Evolutionary conservation across 2,888 invertebrate species (phyloP).

Genomic region (Galerucella nymphaeae): DNA sequence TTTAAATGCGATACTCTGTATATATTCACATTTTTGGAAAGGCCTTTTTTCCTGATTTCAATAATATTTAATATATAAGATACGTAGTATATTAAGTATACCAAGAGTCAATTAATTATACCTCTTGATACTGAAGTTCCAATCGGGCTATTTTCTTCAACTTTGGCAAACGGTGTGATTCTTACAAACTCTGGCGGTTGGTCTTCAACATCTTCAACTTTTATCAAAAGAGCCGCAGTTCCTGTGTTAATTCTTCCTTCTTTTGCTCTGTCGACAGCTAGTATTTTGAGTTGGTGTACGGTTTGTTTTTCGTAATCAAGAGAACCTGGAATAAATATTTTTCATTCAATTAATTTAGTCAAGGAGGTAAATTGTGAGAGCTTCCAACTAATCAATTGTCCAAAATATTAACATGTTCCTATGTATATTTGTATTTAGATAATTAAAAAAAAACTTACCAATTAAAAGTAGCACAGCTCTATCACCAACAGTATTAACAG

Average conservation of each 20-base stretch:
- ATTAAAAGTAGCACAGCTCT: conserved; percentile 84
- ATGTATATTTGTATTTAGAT: no score
- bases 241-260: conserved; percentile 87
- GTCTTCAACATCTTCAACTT: conserved; percentile 90
- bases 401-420: no score
- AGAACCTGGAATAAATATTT: conserved; percentile 48
- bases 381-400: no score
- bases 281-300: conserved; percentile 83
- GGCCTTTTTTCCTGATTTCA: no score
- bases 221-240: conserved; percentile 87
- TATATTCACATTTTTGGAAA: no score
- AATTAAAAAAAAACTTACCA: conserved; percentile 68
- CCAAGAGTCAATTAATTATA: no score
- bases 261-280: conserved; percentile 88
- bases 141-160: conserved; percentile 85
- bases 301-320: conserved; percentile 90
- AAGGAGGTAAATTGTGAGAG: no score
- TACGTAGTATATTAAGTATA: no score
- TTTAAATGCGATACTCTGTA: no score
- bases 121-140: conserved; percentile 88
- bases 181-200: conserved; percentile 91
- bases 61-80: no score
- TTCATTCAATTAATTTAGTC: no score
- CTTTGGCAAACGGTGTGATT: conserved; percentile 87
- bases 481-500: conserved; percentile 84